Base-by-base conservation (phyloP, 2,797 vertebrate species). In the Acrocephalus scirpaceus region DNA sequence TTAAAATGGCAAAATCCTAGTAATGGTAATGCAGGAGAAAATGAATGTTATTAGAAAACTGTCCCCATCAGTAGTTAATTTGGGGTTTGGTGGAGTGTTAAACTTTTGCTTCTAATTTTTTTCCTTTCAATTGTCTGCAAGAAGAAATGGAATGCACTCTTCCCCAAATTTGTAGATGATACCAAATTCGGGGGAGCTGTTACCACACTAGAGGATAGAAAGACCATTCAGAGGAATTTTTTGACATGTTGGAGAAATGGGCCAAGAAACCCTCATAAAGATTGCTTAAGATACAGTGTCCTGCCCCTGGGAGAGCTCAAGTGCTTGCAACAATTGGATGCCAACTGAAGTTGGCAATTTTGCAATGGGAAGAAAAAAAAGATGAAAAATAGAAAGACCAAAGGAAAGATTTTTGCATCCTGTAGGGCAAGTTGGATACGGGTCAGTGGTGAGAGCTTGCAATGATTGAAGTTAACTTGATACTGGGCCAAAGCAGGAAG, bases 1-100 rank as follows among this genome's bases (percentile, higher is more conserved):
- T 73, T 51, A 53, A 87, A 62, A 76, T 11, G 20, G 15, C 8
- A 79, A 74, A 65, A 71, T 44, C 19, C 26, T 50, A 30, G n/a
- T 10, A 44, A 88, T 9, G 9, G 26, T 30, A 74, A 92, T 8
- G 17, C 7, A 36, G 48, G 22, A 76, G 36, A 80, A 74, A 12
- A 7, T 6, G 3, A 50, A 32, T 38, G 8, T 50, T 62, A 47
- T 7, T 16, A 62, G 14, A 47, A 57, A 82, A 64, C 8, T 70
- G 19, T 14, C 64, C 25, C 17, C 19, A 40, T 16, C 4, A 14
- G 11, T 7, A 76, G 13, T 7, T 6, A 26, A 71, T 30, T 60
- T 26, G 32, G 2, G 6, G 5, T 57, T 73, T 30, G 1, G 9
- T 60, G 25, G 19, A 70, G 22, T 0, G 1, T 40, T 66, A 82